Base-by-base conservation (phyloP, 2,888 invertebrate genomes). In the Arge pagana region DNA sequence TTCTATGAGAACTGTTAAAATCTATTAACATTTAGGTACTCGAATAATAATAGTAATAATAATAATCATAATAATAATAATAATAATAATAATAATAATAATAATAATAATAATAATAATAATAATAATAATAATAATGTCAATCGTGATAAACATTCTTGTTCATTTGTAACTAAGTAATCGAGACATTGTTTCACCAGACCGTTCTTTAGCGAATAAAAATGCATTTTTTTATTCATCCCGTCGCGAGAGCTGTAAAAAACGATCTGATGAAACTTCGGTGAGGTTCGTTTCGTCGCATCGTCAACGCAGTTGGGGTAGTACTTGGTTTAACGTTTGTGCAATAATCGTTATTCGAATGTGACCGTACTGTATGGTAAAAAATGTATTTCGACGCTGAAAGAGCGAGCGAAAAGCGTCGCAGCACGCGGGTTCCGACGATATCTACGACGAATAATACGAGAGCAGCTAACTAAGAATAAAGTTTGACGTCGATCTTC, bases 11-110 rank as follows among this genome's bases (percentile, higher is more conserved):
- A 61, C 61, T 53, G 54, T 60, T 58, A 62, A 51, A 55, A 42
- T 58, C 57, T 48, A 59, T 58, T 60, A 61, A 64, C 65, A 63
- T 57, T 60, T 58, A 65, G 60, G 61, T 63, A 64, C 58, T 65
- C 52, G 53, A 60, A 55, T 58, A 59, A 58, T 61, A 60, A 59
- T 61, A n/a, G n/a, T n/a, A n/a, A n/a, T n/a, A n/a, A n/a, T n/a
- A n/a, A n/a, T n/a, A n/a, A n/a, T n/a, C n/a, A n/a, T n/a, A n/a
- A n/a, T n/a, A n/a, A n/a, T n/a, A n/a, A n/a, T n/a, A n/a, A n/a
- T n/a, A n/a, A n/a, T n/a, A n/a, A n/a, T n/a, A n/a, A n/a, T n/a
- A n/a, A n/a, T n/a, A n/a, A n/a, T n/a, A n/a, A n/a, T n/a, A n/a
- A n/a, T n/a, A n/a, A n/a, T n/a, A n/a, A n/a, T n/a, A n/a, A n/a